Base-by-base conservation (phyloP, 1,140 invertebrate species). In the Agrypnia vestita region DNA sequence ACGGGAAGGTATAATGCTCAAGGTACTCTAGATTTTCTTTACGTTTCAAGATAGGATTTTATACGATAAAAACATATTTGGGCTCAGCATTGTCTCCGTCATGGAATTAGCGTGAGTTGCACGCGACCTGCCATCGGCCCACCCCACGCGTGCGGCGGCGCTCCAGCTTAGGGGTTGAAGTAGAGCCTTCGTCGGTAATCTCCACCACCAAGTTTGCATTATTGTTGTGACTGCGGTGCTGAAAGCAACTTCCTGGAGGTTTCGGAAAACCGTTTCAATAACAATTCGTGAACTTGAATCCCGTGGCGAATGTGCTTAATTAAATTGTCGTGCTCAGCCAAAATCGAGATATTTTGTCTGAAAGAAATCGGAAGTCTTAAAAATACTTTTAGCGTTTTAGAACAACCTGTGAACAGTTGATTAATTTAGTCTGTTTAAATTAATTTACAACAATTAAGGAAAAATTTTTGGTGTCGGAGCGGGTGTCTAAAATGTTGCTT, bases 251-350 rank as follows among this genome's bases (percentile, higher is more conserved):
- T 49, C 44, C 67, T 10, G 15, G 19, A 19, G 64, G 46, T 49
- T 64, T 64, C 61, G 25, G 67, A 17, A 71, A 71, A 17, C 51
- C 17, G 10, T 51, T 51, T 49, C 67, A 51, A 71, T 51, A 71
- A 51, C 64, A 69, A 69, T 69, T 19, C 64, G 64, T 10, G 67
- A 71, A 71, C 67, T 25, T 51, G 67, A 71, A 51, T 47, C 3
- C 15, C 4, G 0, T 53, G n/a, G 46, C 67, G 67, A 19, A 46
- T 71, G 67, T 47, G 25, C 17, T 25, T 71, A 0, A 46, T 19
- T 21, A 53, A 25, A 15, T 13, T 47, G 4, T 15, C n/a, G 62
- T 47, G 62, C 35, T 44, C 62, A 67, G 35, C 44, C 62, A 47
- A 35, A 35, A 35, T 3, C 6, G 6, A 35, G 25, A 35, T 35